Conservation (phyloP, 2,113 vertebrate genomes). For the Fregetta grallaria region DNA sequence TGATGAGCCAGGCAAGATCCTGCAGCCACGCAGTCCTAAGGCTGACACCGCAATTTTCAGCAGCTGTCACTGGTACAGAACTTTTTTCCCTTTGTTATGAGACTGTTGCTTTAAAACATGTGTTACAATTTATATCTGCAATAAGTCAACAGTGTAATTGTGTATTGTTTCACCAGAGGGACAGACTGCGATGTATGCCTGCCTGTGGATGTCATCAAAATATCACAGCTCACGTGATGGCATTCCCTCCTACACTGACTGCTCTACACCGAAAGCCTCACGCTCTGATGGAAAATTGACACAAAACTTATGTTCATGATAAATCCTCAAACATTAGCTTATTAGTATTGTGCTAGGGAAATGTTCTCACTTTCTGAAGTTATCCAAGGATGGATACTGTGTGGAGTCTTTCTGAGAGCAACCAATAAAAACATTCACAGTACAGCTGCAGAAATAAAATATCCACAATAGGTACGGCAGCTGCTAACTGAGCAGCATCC, state of each 20-base stretch:
- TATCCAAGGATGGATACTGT: neutral
- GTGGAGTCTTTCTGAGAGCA: neutral
- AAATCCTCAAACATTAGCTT: neutral
- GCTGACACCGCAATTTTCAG: neutral
- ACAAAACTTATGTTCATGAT: neutral
- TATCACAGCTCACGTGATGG: neutral
- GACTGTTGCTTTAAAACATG: neutral
- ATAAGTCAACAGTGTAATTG: neutral
- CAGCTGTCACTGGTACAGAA: neutral
- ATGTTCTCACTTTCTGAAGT: neutral
- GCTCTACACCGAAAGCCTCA: neutral
- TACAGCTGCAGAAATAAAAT: neutral
- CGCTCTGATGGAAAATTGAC: neutral
- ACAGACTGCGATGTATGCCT: neutral
- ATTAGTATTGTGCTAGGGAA: neutral
- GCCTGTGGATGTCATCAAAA: neutral
- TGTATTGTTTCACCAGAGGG: neutral
- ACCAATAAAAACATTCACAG: neutral
- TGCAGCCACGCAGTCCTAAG: neutral
- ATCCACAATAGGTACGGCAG: neutral
- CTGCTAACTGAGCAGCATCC: neutral
- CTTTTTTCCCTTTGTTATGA: neutral
- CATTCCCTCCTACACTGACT: neutral
- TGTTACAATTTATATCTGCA: neutral
- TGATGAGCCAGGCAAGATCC: neutral